These are phyloP conservation scores for Sesamia nonagrioides DNA, from an alignment of 1,140 invertebrate genomes.

Conservation along the genomic window DNA sequence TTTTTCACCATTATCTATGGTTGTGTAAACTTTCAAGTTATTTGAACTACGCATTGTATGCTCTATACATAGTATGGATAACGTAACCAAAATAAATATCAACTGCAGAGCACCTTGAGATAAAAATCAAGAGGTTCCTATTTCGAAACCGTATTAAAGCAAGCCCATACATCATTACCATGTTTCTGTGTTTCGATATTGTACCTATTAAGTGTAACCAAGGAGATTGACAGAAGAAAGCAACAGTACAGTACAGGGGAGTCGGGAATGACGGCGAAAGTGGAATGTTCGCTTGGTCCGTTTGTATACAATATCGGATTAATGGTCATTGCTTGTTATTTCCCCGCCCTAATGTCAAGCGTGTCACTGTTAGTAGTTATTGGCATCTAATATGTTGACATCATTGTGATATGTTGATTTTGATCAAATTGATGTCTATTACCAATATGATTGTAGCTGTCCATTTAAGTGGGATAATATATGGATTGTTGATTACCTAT, in stretches of 20 bases:
- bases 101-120: conserved; percentile 4
- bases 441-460: conserved; percentile 3
- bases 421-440: background rate
- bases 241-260: conserved; percentile 41
- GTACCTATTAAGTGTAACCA: conserved; percentile 63
- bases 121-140: conserved; percentile 15
- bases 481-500: background rate
- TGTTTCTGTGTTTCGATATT: conserved; percentile 56
- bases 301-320: conserved; percentile 57
- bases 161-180: conserved; percentile 25
- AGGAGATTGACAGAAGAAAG: conserved; percentile 68
- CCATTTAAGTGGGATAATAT: background rate
- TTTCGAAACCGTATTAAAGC: conserved; percentile 14
- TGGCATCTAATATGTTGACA: background rate
- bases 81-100: background rate
- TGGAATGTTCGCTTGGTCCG: conserved; percentile 56
- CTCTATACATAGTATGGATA: conserved; percentile 1
- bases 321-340: conserved; percentile 50
- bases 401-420: conserved; percentile 15
- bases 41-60: conserved; percentile 12
- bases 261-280: conserved; percentile 62
- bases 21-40: conserved; percentile 22
- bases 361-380: conserved; percentile 31
- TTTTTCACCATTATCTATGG: conserved; percentile 2
- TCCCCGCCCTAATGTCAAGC: conserved; percentile 53